Evolutionary conservation across 2,888 invertebrate genomes (phyloP).

Genomic region (Bellardia pandia): DNA sequence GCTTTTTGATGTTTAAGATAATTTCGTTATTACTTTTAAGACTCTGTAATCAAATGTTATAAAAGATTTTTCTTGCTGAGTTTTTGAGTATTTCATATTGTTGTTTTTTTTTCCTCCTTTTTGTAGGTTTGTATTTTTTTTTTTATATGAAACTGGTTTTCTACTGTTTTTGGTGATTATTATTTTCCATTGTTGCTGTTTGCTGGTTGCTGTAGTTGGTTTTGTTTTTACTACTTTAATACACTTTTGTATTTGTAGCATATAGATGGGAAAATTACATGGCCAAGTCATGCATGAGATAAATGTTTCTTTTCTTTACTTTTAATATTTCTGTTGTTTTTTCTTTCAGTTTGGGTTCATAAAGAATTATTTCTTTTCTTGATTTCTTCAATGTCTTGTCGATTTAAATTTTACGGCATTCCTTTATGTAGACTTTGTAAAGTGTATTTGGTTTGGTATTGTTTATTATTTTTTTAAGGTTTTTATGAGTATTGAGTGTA

Average conservation of each 20-base stretch:
- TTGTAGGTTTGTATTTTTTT: slow-evolving; percentile 41
- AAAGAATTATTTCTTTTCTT: slow-evolving; percentile 36
- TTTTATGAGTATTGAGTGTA: slow-evolving; percentile 9
- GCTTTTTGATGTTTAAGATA: slow-evolving; percentile 60
- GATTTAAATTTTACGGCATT: slow-evolving; percentile 36
- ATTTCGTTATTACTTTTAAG: slow-evolving; percentile 68
- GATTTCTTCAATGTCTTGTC: slow-evolving; percentile 11
- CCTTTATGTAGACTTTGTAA: slow-evolving; percentile 17
- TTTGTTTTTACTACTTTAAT: slow-evolving; percentile 40
- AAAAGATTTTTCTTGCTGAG: slow-evolving; percentile 38
- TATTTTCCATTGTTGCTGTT: slow-evolving; percentile 24
- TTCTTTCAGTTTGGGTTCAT: background rate
- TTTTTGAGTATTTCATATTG: slow-evolving; percentile 1
- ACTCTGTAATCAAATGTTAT: slow-evolving; percentile 70
- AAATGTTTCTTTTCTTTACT: slow-evolving; percentile 29
- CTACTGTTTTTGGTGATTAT: slow-evolving; percentile 51
- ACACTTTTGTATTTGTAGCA: slow-evolving; percentile 30
- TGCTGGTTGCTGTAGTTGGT: background rate
- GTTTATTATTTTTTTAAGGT: background rate
- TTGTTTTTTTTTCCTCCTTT: background rate
- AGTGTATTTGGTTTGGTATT: background rate
- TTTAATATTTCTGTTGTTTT: slow-evolving; percentile 10
- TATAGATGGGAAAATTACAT: slow-evolving; percentile 40
- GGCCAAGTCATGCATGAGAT: slow-evolving; percentile 30
- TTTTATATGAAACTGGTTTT: slow-evolving; percentile 65